A percentile compares a stretch with the other conserved stretches of the same genome.
Evolutionary conservation across 2,888 invertebrate species (phyloP).

Genomic region (Drosophila koepferae): DNA sequence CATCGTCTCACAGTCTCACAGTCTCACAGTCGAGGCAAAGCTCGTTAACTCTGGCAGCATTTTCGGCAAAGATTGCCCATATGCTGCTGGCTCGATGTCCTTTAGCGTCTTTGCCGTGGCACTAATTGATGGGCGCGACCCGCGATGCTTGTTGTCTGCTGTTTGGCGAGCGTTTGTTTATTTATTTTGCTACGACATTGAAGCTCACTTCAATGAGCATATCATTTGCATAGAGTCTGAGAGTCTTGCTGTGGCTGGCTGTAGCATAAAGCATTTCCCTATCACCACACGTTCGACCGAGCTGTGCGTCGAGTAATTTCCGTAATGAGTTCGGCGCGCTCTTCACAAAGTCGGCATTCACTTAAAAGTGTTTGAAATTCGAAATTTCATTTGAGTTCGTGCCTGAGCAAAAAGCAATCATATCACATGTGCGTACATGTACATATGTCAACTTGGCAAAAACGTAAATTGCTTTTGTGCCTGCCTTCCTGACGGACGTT

Average conservation of each 20-base stretch:
- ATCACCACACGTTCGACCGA: background rate
- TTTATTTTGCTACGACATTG: conserved; percentile 55
- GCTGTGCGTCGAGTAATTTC: conserved; percentile 77
- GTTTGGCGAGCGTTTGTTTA: conserved; percentile 43
- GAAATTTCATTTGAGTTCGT: conserved; percentile 62
- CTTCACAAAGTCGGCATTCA: conserved; percentile 38
- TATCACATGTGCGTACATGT: conserved; percentile 61
- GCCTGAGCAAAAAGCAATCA: conserved; percentile 56
- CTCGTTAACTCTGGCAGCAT: conserved; percentile 3
- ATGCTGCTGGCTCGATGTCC: conserved; percentile 9
- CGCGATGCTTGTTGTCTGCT: conserved; percentile 18
- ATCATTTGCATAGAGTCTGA: conserved; percentile 49
- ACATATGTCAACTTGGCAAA: conserved; percentile 43
- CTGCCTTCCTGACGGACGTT: conserved; percentile 14
- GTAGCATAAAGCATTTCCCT: background rate
- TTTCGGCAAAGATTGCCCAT: conserved; percentile 23
- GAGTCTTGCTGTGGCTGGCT: background rate
- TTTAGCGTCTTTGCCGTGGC: conserved; percentile 1
- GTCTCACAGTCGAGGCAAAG: background rate
- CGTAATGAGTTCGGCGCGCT: conserved; percentile 72
- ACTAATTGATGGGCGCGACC: conserved; percentile 44
- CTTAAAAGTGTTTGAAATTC: conserved; percentile 78
- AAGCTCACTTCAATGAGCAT: conserved; percentile 67
- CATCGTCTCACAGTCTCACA: background rate
- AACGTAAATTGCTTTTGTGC: conserved; percentile 69